These are phyloP conservation scores for Myotis findleyi DNA, from an alignment of 2,797 vertebrate species.

Conservation along the genomic window DNA sequence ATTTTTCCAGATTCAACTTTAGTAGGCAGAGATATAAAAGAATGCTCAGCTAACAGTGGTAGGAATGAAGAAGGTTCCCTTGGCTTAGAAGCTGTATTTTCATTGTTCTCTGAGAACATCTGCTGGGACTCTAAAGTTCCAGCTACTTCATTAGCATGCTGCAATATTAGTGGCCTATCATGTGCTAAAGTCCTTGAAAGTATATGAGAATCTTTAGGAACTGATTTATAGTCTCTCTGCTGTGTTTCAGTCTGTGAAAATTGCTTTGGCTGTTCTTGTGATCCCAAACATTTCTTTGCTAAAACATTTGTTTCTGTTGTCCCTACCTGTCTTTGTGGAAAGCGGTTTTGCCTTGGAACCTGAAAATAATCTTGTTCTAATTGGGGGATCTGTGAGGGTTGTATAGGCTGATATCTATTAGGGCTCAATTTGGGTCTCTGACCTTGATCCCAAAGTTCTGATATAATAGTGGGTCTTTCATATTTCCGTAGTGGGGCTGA, in stretches of 20 bases:
- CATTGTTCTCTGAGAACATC: slow-evolving; percentile 15
- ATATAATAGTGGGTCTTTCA: not conserved
- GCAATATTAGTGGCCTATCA: not conserved
- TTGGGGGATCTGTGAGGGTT: not conserved
- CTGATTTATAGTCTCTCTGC: not conserved
- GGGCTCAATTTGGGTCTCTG: not conserved
- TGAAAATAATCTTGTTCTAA: slow-evolving; percentile 8
- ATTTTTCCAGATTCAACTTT: slow-evolving; percentile 46
- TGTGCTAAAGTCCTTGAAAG: slow-evolving; percentile 50
- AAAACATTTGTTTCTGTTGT: not conserved
- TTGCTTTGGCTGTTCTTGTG: not conserved
- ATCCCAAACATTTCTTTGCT: not conserved
- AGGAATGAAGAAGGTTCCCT: slow-evolving; percentile 40
- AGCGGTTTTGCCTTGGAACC: not conserved
- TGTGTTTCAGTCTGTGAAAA: not conserved
- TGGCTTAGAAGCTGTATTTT: slow-evolving; percentile 49
- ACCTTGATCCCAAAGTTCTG: slow-evolving; percentile 16
- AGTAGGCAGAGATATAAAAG: slow-evolving; percentile 60
- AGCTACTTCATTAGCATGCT: slow-evolving; percentile 9
- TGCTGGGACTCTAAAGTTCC: not conserved
- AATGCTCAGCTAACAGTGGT: slow-evolving; percentile 51
- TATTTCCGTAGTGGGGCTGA: slow-evolving; percentile 30
- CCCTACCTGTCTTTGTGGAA: slow-evolving; percentile 64
- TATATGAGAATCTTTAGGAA: slow-evolving; percentile 61
- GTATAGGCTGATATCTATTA: not conserved